These are phyloP conservation scores for Chrysolina oricalcia DNA, from an alignment of 2,888 invertebrate species.

Conservation along the genomic window DNA sequence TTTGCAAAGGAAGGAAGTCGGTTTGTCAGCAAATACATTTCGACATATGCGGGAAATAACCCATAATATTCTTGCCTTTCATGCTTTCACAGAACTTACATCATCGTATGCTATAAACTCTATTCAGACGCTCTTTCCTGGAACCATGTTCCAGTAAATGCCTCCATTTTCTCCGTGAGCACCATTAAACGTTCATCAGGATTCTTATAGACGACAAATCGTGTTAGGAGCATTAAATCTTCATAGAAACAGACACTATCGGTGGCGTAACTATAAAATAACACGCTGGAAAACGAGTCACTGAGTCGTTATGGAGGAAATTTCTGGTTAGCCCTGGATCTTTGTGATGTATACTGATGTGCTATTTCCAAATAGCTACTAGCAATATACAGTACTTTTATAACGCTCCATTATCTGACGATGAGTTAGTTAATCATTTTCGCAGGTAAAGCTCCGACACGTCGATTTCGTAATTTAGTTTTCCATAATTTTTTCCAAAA, in stretches of 20 bases:
- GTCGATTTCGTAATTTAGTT: too few species aligned
- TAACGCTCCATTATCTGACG: too few species aligned
- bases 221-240: conserved; percentile 32
- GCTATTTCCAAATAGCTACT: too few species aligned
- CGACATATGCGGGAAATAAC: background rate
- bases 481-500: too few species aligned
- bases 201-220: too few species aligned
- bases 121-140: background rate
- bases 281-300: conserved; percentile 8
- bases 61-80: background rate
- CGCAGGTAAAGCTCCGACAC: too few species aligned
- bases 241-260: conserved; percentile 32
- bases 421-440: too few species aligned
- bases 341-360: conserved; percentile 22
- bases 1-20: too few species aligned
- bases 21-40: too few species aligned
- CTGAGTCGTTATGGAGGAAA: background rate
- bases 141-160: background rate
- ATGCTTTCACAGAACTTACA: too few species aligned
- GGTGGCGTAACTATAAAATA: conserved; percentile 35
- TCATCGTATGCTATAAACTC: background rate
- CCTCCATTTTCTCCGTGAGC: background rate
- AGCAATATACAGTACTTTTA: too few species aligned
- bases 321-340: conserved; percentile 18
- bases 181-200: conserved; percentile 1